Percentiles rank a stretch among this genome's conserved stretches.
phyloP scores from a whole-genome alignment of 2,888 invertebrate species.

The Rhorus exstirpatorius region DNA sequence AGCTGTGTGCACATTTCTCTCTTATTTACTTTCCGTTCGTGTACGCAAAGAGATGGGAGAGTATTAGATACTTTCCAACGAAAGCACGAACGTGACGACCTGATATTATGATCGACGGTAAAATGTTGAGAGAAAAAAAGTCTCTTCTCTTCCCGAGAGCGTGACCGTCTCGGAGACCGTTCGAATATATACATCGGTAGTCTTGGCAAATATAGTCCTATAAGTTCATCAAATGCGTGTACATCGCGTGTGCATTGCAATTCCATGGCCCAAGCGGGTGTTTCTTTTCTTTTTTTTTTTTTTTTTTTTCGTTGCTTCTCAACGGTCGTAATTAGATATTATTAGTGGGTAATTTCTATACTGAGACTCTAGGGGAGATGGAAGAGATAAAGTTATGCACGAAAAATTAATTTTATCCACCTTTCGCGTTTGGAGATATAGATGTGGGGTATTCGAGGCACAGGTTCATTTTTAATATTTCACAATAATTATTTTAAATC shows the following conservation, averaged over 20 bases:
- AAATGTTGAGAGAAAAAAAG: conserved; percentile 50
- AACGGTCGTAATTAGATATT: conserved; percentile 21
- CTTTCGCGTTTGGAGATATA: neutral
- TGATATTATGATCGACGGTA: conserved; percentile 69
- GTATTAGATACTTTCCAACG: conserved; percentile 66
- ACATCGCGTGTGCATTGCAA: conserved; percentile 61
- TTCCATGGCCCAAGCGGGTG: conserved; percentile 40
- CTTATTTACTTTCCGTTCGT: conserved; percentile 63
- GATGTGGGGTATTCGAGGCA: neutral
- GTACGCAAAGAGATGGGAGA: conserved; percentile 41
- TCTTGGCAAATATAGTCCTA: neutral
- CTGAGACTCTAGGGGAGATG: conserved; percentile 25
- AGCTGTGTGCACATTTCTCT: conserved; percentile 53
- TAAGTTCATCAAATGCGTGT: conserved; percentile 26
- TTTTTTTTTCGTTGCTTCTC: conserved; percentile 31
- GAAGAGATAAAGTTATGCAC: conserved; percentile 20
- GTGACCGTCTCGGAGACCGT: conserved; percentile 62
- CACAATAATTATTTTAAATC: no score
- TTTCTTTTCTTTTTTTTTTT: conserved; percentile 26
- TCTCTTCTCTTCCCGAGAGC: conserved; percentile 67
- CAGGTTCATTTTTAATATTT: neutral
- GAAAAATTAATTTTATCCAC: conserved; percentile 9
- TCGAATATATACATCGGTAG: neutral
- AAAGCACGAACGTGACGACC: conserved; percentile 71
- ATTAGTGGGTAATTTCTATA: neutral